Percentiles rank a stretch among this genome's conserved stretches.
Conservation (phyloP, 2,888 invertebrate species). For the Eulithis testata region DNA sequence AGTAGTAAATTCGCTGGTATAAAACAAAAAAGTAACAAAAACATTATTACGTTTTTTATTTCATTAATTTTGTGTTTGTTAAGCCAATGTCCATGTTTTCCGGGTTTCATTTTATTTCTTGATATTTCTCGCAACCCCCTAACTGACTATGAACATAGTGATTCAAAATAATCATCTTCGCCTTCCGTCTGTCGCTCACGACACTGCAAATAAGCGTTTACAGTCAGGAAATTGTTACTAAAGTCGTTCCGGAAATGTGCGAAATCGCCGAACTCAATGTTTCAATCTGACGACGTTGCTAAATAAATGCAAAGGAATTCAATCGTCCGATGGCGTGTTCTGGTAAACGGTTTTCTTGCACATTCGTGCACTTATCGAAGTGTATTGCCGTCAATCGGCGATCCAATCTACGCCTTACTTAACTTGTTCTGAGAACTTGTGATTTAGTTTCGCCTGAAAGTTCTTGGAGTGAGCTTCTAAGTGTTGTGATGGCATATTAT, state of each 20-base stretch:
- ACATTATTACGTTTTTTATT: too few relatives aligned
- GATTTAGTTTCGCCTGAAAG: conserved; percentile 28
- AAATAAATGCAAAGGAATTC: conserved; percentile 57
- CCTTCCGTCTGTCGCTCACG: too few relatives aligned
- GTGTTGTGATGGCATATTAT: conserved; percentile 41
- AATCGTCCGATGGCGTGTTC: conserved; percentile 70
- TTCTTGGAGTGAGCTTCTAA: conserved; percentile 25
- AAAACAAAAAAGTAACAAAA: too few relatives aligned
- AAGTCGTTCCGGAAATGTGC: conserved; percentile 18
- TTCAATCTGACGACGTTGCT: conserved; percentile 59
- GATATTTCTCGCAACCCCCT: too few relatives aligned
- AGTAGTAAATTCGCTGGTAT: too few relatives aligned
- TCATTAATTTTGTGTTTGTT: too few relatives aligned
- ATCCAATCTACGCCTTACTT: conserved; percentile 47
- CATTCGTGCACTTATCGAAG: conserved; percentile 59
- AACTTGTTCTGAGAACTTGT: conserved; percentile 18
- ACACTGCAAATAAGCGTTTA: neutral
- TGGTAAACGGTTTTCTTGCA: conserved; percentile 65
- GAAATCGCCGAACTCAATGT: conserved; percentile 38
- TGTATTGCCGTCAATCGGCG: conserved; percentile 58
- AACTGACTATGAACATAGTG: too few relatives aligned
- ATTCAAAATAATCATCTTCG: too few relatives aligned
- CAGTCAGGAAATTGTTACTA: conserved; percentile 12
- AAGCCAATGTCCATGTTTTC: too few relatives aligned
- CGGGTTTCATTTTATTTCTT: too few relatives aligned